These are phyloP conservation scores for Pogoniulus pusillus DNA, from an alignment of 2,797 vertebrate genomes.

Conservation along the genomic window DNA sequence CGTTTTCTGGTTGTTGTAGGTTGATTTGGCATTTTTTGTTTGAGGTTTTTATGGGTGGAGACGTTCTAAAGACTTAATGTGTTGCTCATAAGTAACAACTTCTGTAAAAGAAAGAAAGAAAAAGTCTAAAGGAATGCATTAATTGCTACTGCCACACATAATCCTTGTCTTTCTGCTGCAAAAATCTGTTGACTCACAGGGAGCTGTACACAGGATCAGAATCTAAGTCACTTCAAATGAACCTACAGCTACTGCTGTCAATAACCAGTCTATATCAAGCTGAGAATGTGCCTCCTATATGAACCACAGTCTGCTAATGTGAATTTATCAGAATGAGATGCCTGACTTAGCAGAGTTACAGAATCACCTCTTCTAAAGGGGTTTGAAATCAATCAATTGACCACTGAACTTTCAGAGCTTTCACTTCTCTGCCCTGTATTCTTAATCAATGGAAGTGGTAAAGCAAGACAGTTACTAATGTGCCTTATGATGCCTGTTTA, in stretches of 20 bases:
- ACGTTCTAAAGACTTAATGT: neutral
- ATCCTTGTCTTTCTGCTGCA: neutral
- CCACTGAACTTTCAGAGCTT: neutral
- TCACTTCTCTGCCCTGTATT: neutral
- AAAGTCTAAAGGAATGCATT: neutral
- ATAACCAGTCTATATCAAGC: neutral
- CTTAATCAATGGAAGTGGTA: neutral
- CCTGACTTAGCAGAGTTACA: neutral
- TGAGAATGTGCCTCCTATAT: neutral
- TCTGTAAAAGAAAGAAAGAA: neutral
- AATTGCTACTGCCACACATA: neutral
- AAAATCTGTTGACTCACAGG: neutral
- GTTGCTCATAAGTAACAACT: neutral
- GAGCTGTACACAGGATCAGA: neutral
- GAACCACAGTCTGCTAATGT: neutral
- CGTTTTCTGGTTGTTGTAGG: neutral
- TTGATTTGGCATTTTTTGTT: neutral
- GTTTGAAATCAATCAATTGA: neutral
- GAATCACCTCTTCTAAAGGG: neutral
- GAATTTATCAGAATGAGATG: neutral
- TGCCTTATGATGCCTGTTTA: neutral
- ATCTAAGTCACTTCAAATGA: neutral
- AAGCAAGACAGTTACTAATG: neutral
- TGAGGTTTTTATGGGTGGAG: fast-evolving
- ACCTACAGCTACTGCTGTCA: neutral